Base-by-base conservation (phyloP, 2,113 vertebrate genomes). In the Brachyhypopomus gauderio region DNA sequence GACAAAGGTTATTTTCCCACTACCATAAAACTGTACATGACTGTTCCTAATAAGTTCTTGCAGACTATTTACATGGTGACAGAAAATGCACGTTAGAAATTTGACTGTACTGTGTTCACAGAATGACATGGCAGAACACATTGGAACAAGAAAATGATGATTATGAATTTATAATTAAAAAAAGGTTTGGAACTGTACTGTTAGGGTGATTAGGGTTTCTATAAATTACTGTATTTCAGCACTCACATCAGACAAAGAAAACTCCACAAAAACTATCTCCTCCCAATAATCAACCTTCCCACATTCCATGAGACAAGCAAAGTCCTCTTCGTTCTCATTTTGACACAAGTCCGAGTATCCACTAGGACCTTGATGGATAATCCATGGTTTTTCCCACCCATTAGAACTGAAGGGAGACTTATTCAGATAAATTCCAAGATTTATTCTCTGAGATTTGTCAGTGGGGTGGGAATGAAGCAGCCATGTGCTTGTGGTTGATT, bases 401-500 rank as follows among this genome's bases (percentile, higher is more conserved):
- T 2, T 27, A 1, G 1, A 6, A 0, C 88, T 84, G 84, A 83
- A 48, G 0, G 93, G 92, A 0, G 72, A 79, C 0, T 77, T 82
- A 71, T 92, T 94, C 1, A 94, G 59, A 0, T 94, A 94, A 77
- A 96, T 23, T 0, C 94, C 95, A n/a, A 96, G 25, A 69, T 95
- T 55, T 0, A 78, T 1, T 4, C 95, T 92, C 17, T 1, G 48
- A 0, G 0, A 86, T n/a, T 48, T 88, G 82, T 41, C 17, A 0
- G 89, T 88, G 41, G 94, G 94, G 6, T 96, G 95, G 0, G 93
- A 95, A 78, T 92, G 95, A 0, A 95, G 84, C 0, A 95, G 78
- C 92, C 92, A 93, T 0, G 84, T 56, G 0, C n/a, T 56, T 56
- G n/a, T 14, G 11, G 79, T 11, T 36, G 9, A 6, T 41, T 0